Conservation (phyloP, 2,888 invertebrate species). For the Apomyelois bistriatella region DNA sequence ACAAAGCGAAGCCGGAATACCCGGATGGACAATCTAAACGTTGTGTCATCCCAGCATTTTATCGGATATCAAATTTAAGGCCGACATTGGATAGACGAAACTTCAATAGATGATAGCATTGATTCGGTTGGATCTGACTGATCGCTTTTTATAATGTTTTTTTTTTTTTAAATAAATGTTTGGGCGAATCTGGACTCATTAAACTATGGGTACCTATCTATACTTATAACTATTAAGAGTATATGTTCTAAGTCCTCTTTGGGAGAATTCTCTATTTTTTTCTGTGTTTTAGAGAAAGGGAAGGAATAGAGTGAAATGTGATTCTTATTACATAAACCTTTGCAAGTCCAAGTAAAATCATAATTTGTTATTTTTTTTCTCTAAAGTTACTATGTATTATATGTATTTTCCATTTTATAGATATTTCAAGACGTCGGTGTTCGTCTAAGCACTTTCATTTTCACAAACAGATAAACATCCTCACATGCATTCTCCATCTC, state of each 20-base stretch:
- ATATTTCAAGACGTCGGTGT: constrained; percentile 17
- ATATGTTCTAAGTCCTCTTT: no score
- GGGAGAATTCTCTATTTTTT: no score
- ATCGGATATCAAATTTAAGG: constrained; percentile 25
- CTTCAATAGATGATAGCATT: background rate
- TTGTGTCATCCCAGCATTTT: constrained; percentile 32
- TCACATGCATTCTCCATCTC: constrained; percentile 36
- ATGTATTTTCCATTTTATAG: background rate
- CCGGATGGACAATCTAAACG: constrained; percentile 33
- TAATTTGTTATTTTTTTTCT: constrained; percentile 28
- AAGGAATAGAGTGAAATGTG: no score
- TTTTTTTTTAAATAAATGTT: no score
- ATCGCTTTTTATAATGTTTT: no score
- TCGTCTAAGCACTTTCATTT: constrained; percentile 37
- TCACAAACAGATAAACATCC: constrained; percentile 52
- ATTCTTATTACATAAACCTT: no score
- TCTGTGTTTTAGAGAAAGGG: no score
- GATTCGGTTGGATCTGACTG: no score
- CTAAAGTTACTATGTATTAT: background rate
- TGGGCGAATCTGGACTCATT: no score
- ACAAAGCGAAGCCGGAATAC: constrained; percentile 35
- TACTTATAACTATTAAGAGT: no score
- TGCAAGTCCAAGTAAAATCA: no score
- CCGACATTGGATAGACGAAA: background rate
- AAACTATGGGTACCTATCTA: no score